Evolutionary conservation across 2,113 vertebrate species (phyloP).

Genomic region (Pagrus major): DNA sequence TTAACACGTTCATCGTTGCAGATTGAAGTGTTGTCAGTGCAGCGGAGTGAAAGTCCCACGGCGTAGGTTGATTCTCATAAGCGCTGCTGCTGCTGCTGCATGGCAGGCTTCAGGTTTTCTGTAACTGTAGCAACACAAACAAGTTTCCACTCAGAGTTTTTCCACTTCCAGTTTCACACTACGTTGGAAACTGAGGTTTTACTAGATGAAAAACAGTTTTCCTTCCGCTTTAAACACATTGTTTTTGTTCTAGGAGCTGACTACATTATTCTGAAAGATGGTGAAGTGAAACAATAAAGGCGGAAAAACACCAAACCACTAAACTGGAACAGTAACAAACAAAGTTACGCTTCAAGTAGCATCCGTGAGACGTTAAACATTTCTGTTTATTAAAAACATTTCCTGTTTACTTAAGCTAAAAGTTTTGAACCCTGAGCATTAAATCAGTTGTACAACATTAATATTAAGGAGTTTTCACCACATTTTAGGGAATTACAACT

Average conservation of each 20-base stretch:
- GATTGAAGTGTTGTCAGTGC: not conserved
- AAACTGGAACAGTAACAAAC: not conserved
- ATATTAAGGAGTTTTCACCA: no score
- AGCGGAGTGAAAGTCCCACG: not conserved
- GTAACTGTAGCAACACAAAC: slow-evolving; percentile 36
- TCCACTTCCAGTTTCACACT: slow-evolving; percentile 15
- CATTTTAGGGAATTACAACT: not conserved
- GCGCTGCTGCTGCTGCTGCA: slow-evolving; percentile 7
- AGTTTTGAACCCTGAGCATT: not conserved
- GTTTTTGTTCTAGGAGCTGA: not conserved
- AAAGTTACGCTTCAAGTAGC: not conserved
- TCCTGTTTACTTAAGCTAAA: no score
- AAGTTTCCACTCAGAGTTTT: slow-evolving; percentile 55
- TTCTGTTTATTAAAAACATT: no score
- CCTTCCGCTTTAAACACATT: not conserved
- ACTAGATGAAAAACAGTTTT: not conserved
- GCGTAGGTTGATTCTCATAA: slow-evolving; percentile 9
- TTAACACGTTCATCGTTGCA: slow-evolving; percentile 41
- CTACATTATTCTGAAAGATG: not conserved
- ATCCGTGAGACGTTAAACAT: no score
- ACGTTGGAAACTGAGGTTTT: not conserved
- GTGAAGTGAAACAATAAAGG: slow-evolving; percentile 9
- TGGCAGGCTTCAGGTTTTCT: not conserved
- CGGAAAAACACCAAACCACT: not conserved
- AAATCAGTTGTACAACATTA: not conserved